A percentile compares a stretch with the other conserved stretches of the same genome.
phyloP scores from a whole-genome alignment of 2,888 invertebrate genomes.

The Dorcus parallelipipedus region DNA sequence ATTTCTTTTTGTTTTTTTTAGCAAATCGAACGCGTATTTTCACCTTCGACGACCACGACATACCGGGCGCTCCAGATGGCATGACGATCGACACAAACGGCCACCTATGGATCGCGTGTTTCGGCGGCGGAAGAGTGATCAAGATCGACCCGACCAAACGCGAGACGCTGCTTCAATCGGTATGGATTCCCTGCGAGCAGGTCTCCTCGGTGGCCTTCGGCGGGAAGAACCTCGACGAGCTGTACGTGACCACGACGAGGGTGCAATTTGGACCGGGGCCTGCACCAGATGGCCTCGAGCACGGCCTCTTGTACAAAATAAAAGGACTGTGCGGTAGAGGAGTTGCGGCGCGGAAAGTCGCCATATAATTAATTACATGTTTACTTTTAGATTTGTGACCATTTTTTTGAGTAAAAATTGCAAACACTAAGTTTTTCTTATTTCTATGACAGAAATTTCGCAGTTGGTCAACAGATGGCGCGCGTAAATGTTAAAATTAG shows the following conservation, averaged over 20 bases:
- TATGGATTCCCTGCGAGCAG: slow-evolving; percentile 64
- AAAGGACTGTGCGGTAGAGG: slow-evolving; percentile 59
- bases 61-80: slow-evolving; percentile 60
- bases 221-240: slow-evolving; percentile 60
- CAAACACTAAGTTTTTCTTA: too few relatives aligned
- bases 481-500: too few relatives aligned
- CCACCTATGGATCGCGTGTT: slow-evolving; percentile 75
- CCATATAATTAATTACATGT: slow-evolving; percentile 16
- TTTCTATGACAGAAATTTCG: too few relatives aligned
- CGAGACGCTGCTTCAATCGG: slow-evolving; percentile 56
- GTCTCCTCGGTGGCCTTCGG: slow-evolving; percentile 71
- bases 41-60: slow-evolving; percentile 48
- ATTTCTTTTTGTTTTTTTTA: slow-evolving; percentile 37
- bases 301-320: slow-evolving; percentile 45
- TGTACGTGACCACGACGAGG: slow-evolving; percentile 68
- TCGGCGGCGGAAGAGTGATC: slow-evolving; percentile 61
- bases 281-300: slow-evolving; percentile 58
- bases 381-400: too few relatives aligned
- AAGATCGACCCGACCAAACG: slow-evolving; percentile 54
- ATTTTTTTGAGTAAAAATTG: too few relatives aligned
- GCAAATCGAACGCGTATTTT: slow-evolving; percentile 61
- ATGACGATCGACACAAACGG: slow-evolving; percentile 77
- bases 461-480: too few relatives aligned
- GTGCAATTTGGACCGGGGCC: slow-evolving; percentile 52
- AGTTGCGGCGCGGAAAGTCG: slow-evolving; percentile 44